Percentiles rank a stretch among this genome's conserved stretches.
These are phyloP conservation scores for Narcine bancroftii DNA, from an alignment of 2,113 vertebrate species.

Conservation along the genomic window DNA sequence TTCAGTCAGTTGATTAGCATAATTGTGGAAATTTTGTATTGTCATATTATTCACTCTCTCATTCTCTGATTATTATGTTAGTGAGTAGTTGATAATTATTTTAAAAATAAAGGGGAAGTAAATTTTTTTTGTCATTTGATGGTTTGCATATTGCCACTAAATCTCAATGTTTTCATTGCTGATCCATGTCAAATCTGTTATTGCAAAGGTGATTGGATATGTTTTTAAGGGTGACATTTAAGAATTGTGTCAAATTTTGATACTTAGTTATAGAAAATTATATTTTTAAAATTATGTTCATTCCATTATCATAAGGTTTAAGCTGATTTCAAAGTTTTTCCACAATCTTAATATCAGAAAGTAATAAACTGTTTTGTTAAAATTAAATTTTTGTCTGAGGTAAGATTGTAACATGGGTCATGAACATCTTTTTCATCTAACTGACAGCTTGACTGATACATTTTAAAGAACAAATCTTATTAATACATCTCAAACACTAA, in stretches of 20 bases:
- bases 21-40: background rate
- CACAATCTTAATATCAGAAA: background rate
- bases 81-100: background rate
- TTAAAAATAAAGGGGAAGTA: background rate
- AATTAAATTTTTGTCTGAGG: background rate
- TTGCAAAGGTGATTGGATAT: background rate
- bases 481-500: background rate
- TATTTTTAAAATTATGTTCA: background rate
- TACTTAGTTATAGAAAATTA: background rate
- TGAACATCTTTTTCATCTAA: background rate
- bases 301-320: background rate
- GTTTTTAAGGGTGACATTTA: background rate
- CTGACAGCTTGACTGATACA: background rate
- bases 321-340: background rate
- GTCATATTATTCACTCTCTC: background rate
- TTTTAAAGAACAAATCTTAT: background rate
- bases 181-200: background rate
- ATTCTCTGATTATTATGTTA: background rate
- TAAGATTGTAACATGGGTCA: background rate
- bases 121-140: background rate
- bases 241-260: background rate
- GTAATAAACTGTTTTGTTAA: background rate
- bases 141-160: background rate
- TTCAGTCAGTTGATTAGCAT: background rate
- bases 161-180: background rate